A percentile compares a stretch with the other conserved stretches of the same genome.
phyloP scores from a whole-genome alignment of 2,888 invertebrate species.

The Prosopocoilus inquinatus region DNA sequence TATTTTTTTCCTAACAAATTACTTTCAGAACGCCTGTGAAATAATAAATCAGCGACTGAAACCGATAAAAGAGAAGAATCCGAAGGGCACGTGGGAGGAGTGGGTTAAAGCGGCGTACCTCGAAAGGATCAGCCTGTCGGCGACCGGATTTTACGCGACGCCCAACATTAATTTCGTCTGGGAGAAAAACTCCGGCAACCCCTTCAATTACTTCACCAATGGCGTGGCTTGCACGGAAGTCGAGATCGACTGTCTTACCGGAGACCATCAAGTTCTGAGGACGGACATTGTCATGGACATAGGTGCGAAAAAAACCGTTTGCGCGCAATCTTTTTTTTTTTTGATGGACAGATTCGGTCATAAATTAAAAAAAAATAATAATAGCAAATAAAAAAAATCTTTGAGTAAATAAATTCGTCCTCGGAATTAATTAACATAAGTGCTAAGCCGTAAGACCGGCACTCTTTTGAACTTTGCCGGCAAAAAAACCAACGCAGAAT shows the following conservation, averaged over 20 bases:
- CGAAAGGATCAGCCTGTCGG: conserved; percentile 74
- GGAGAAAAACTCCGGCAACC: conserved; percentile 66
- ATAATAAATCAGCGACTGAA: conserved; percentile 69
- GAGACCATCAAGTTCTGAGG: conserved; percentile 84
- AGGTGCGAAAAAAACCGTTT: conserved; percentile 4
- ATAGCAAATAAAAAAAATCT: too few species aligned
- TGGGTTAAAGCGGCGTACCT: conserved; percentile 79
- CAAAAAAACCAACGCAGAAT: too few species aligned
- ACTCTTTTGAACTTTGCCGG: too few species aligned
- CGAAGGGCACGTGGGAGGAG: conserved; percentile 80
- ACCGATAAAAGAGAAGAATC: conserved; percentile 72
- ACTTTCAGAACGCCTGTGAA: conserved; percentile 71
- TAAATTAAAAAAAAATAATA: too few species aligned
- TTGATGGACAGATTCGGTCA: too few species aligned
- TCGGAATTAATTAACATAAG: too few species aligned
- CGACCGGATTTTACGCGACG: conserved; percentile 79
- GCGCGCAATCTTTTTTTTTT: too few species aligned
- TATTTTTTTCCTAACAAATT: too few species aligned
- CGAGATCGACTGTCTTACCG: conserved; percentile 91
- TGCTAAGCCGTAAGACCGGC: too few species aligned
- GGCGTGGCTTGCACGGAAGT: conserved; percentile 87
- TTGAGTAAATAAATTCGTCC: too few species aligned
- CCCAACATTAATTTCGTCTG: conserved; percentile 73
- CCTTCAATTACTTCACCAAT: conserved; percentile 83
- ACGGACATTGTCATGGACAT: conserved; percentile 97